Conservation (phyloP, 2,113 vertebrate genomes). For the Scartelaos histophorus region DNA sequence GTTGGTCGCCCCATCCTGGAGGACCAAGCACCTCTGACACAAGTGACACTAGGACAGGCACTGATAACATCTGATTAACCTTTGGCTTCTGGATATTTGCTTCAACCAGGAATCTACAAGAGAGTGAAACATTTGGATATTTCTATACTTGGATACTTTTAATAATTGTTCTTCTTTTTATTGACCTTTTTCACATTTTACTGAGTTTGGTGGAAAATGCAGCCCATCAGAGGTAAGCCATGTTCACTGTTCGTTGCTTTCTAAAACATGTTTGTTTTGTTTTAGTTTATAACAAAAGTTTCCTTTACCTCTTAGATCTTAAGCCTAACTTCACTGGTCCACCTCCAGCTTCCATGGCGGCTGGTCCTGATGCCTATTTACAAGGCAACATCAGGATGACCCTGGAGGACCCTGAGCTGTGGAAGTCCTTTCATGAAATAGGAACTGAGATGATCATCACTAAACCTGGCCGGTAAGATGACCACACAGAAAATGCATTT, state of each 20-base stretch:
- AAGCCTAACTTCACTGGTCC: constrained; percentile 77
- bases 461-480: constrained; percentile 85
- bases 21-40: constrained; percentile 54
- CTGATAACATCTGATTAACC: constrained; percentile 15
- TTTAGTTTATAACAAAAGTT: neutral
- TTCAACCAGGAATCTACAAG: constrained; percentile 4
- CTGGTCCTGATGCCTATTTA: constrained; percentile 70
- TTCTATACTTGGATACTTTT: constrained; percentile 27
- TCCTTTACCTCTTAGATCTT: constrained; percentile 64
- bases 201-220: constrained; percentile 61
- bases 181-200: constrained; percentile 4
- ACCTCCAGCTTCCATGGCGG: constrained; percentile 64
- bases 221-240: constrained; percentile 76
- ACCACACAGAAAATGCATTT: neutral
- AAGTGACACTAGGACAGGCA: constrained; percentile 23
- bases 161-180: constrained; percentile 14
- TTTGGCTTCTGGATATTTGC: constrained; percentile 49
- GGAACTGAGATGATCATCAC: constrained; percentile 96
- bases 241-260: neutral
- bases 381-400: constrained; percentile 82
- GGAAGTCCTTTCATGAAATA: constrained; percentile 85
- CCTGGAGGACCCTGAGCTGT: constrained; percentile 85
- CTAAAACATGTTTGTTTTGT: neutral
- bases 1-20: constrained; percentile 56
- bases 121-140: constrained; percentile 42